Base-by-base conservation (phyloP, 2,797 vertebrate species). In the Clarias platycephalus region DNA sequence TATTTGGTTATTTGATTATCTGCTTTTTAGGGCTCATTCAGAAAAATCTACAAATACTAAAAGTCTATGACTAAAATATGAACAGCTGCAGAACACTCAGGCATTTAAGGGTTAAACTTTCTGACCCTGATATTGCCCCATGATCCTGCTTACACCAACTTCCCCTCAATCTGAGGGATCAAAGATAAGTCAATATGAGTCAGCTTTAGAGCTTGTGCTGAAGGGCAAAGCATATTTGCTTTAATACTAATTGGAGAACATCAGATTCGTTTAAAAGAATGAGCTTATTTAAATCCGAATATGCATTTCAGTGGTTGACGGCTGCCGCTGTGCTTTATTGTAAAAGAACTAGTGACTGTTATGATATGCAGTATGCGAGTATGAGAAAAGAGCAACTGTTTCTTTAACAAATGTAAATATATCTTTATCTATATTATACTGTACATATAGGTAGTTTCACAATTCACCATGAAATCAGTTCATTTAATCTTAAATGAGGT, bases 141-240 rank as follows among this genome's bases (percentile, higher is more conserved):
- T 93, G 92, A 92, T 88, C 81, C 93, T 93, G 92, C 91, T 92
- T 91, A 91, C 91, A 92, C 92, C 92, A 93, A 93, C 92, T 91
- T 94, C 93, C 93, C 94, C 95, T 96, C 96, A 96, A 96, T 96
- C 95, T 94, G 92, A 91, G 75, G 87, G 94, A 96, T 96, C 95
- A 96, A 95, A 95, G 94, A 94, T 92, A 95, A 94, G 93, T 96
- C 95, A 95, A 95, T 95, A 95, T 95, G 95, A 96, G 94, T 95
- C 93, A 95, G 95, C 12, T 93, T 95, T 90, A 92, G 91, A 94
- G 66, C 86, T 80, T 86, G 80, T 81, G 80, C 80, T 57, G 83
- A 87, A 80, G 78, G 57, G 79, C 81, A 89, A 89, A 89, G 83
- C 81, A 89, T 88, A 91, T 90, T 18, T 20, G 86, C 89, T 91